Base-by-base conservation (phyloP, 2,797 vertebrate genomes). In the Sebastiscus albofasciatus region DNA sequence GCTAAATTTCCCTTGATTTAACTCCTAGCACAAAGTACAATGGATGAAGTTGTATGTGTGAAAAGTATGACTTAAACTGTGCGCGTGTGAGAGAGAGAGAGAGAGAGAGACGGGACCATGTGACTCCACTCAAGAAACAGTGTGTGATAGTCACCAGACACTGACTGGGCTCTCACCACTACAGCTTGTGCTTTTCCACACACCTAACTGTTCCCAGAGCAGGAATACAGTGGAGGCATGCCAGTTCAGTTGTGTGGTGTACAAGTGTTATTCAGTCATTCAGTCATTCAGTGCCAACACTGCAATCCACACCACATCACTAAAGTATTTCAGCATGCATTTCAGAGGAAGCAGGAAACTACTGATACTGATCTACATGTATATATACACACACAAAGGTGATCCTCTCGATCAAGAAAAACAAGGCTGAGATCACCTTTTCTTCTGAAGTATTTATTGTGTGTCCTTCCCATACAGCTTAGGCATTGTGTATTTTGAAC, bases 71-170 rank as follows among this genome's bases (percentile, higher is more conserved):
- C 27, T 62, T 11, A 29, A 24, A 39, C n/a, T 66, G n/a, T 75
- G 55, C 72, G 64, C 54, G 46, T 31, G 78, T 12, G 39, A n/a
- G 55, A 20, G 8, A 68, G 68, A 22, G n/a, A 66, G 10, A 33
- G 31, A 6, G 29, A 27, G 27, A 29, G 31, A 36, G 9, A 52
- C 14, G 20, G 22, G 14, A 71, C 24, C 92, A 90, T 91, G 87
- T 87, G 90, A 89, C 82, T 89, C 67, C 84, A 81, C 91, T 88
- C 67, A 85, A 26, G 42, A 55, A 82, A 39, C 36, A 36, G 75
- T 84, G 75, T 86, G 87, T 92, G 87, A 86, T n/a, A n/a, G 90
- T 93, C 91, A 93, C 89, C 91, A 93, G 90, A 91, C 82, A 52
- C 74, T 59, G 14, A 52, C 74, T 59, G 8, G 55, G 65, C 75